A percentile compares a stretch with the other conserved stretches of the same genome.
Conservation (phyloP, 1,140 invertebrate genomes). For the Lycorma delicatula region DNA sequence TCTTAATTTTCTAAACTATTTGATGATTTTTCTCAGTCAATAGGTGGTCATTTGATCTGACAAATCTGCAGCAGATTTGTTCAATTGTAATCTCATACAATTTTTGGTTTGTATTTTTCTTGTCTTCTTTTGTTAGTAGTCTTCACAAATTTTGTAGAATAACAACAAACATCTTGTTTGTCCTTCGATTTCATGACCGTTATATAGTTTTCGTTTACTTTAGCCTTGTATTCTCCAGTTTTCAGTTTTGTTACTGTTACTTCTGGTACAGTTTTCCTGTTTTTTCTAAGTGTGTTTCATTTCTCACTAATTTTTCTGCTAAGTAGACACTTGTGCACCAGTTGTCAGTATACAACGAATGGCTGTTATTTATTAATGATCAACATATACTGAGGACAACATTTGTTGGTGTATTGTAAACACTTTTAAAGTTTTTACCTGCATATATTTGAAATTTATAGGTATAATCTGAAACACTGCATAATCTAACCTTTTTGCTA, state of each 20-base stretch:
- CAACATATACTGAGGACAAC: constrained; percentile 23
- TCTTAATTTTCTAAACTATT: too few species aligned
- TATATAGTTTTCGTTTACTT: constrained; percentile 14
- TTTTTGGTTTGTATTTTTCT: too few species aligned
- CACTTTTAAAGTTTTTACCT: constrained; percentile 6
- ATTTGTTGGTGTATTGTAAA: constrained; percentile 20
- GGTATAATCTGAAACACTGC: constrained; percentile 22
- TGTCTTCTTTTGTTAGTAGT: constrained; percentile 27
- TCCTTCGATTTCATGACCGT: constrained; percentile 29
- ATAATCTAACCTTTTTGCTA: too few species aligned
- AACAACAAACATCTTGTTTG: constrained; percentile 26
- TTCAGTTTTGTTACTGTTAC: constrained; percentile 8
- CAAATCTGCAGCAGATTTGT: too few species aligned
- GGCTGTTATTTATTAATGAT: constrained; percentile 17
- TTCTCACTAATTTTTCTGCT: constrained; percentile 9
- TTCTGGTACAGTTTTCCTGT: constrained; percentile 16
- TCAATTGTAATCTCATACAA: too few species aligned
- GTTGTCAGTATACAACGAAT: constrained; percentile 15
- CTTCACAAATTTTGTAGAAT: constrained; percentile 16
- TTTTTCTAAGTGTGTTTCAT: constrained; percentile 17
- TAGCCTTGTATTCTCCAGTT: constrained; percentile 10
- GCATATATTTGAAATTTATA: constrained; percentile 21
- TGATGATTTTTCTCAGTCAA: too few species aligned
- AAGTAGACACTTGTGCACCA: constrained; percentile 21
- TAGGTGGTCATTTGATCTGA: too few species aligned